A percentile compares a stretch with the other conserved stretches of the same genome.
Conservation (phyloP, 2,113 vertebrate species). For the Oncorhynchus mykiss region DNA sequence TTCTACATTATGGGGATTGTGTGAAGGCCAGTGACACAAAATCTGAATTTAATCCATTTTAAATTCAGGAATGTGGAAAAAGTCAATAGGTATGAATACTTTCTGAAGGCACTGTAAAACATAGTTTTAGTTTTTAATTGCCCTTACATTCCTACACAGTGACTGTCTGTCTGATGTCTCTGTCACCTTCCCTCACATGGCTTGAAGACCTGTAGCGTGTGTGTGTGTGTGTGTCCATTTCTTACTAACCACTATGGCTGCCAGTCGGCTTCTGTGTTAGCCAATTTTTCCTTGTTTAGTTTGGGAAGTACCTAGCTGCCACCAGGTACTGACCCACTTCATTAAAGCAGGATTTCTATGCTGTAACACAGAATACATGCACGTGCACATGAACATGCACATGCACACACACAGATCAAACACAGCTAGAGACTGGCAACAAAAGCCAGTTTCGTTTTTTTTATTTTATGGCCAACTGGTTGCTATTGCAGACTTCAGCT, state of each 20-base stretch:
- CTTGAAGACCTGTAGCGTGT: slow-evolving; percentile 29
- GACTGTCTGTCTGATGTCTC: slow-evolving; percentile 59
- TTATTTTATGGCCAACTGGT: slow-evolving; percentile 67
- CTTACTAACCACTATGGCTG: slow-evolving; percentile 44
- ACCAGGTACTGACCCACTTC: slow-evolving; percentile 25
- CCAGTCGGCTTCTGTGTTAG: slow-evolving; percentile 30
- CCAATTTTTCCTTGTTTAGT: slow-evolving; percentile 26
- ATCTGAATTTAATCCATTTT: no score
- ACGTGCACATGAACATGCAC: no score
- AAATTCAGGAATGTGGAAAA: no score
- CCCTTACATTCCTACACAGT: slow-evolving; percentile 62
- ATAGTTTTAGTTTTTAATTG: slow-evolving; percentile 9
- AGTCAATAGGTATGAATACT: no score
- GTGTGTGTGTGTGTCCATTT: slow-evolving; percentile 30
- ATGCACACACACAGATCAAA: no score
- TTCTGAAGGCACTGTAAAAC: no score
- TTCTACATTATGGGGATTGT: no score
- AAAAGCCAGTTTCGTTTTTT: neutral
- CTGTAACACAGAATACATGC: slow-evolving; percentile 18
- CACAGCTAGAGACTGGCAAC: no score
- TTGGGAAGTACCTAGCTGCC: slow-evolving; percentile 39
- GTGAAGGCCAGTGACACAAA: no score
- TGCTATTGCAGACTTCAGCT: slow-evolving; percentile 60
- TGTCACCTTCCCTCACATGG: slow-evolving; percentile 63
- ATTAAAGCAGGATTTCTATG: slow-evolving; percentile 45